These are phyloP conservation scores for Lucilia cuprina DNA, from an alignment of 1,140 invertebrate genomes.

Conservation along the genomic window DNA sequence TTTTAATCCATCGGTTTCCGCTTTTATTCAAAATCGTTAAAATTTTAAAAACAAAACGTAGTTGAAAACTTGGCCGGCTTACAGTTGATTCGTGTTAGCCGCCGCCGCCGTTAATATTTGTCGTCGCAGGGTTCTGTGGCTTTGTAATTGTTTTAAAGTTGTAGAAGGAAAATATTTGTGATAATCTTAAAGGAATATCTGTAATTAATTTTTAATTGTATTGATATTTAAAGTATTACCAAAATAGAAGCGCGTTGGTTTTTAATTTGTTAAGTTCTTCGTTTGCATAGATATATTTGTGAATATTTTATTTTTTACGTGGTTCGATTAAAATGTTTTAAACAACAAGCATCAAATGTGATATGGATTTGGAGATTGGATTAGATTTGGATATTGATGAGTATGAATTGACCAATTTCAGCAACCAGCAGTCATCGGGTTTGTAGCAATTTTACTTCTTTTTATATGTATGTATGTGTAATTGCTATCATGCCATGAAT, in stretches of 20 bases:
- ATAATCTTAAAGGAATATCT: too few relatives aligned
- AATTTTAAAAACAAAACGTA: too few relatives aligned
- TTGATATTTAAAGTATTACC: too few relatives aligned
- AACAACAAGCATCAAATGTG: not conserved
- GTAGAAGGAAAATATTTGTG: too few relatives aligned
- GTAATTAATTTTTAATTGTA: too few relatives aligned
- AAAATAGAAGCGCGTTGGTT: not conserved
- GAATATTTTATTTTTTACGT: not conserved
- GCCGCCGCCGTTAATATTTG: too few relatives aligned
- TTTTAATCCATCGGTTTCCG: too few relatives aligned
- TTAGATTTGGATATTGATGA: not conserved
- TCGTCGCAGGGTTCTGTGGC: too few relatives aligned
- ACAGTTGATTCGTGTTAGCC: too few relatives aligned
- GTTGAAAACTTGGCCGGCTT: too few relatives aligned
- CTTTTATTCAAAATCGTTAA: too few relatives aligned
- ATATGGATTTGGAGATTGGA: constrained; percentile 10
- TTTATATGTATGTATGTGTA: not conserved
- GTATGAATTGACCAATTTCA: constrained; percentile 9
- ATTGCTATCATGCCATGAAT: not conserved
- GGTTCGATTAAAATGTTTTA: not conserved
- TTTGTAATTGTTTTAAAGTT: too few relatives aligned
- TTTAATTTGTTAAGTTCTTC: not conserved
- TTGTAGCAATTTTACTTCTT: not conserved
- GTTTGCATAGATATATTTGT: not conserved
- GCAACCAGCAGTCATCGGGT: not conserved